These are phyloP conservation scores for Ornithorhynchus anatinus DNA, from an alignment of 2,113 vertebrate genomes.

Conservation along the genomic window DNA sequence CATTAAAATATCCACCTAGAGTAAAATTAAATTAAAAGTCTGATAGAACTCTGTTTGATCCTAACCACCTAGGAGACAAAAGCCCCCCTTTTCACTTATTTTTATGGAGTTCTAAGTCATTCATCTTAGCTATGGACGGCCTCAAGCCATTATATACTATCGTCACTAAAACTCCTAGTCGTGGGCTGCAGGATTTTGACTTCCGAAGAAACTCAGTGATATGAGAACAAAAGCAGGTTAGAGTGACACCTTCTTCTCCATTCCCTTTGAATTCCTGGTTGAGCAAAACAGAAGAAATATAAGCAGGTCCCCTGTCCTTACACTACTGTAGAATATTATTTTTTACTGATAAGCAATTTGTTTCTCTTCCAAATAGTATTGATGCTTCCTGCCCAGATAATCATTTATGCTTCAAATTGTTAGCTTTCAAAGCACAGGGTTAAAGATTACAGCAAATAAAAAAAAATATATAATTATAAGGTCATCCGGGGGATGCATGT, in stretches of 20 bases:
- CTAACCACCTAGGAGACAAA: no score
- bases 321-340: neutral
- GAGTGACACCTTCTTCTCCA: neutral
- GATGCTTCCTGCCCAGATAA: neutral
- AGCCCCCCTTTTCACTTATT: no score
- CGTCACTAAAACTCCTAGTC: no score
- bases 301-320: neutral
- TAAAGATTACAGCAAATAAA: neutral
- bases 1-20: no score
- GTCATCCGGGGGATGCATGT: neutral
- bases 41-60: no score
- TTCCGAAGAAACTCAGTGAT: neutral
- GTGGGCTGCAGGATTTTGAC: no score
- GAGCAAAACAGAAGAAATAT: no score
- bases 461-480: neutral
- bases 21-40: no score
- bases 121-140: no score
- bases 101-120: no score
- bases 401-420: neutral
- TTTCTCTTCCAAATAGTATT: neutral
- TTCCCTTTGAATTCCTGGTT: neutral
- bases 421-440: neutral
- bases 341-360: neutral
- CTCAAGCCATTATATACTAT: no score
- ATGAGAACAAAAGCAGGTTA: neutral